A percentile compares a stretch with the other conserved stretches of the same genome.
Evolutionary conservation across 1,140 invertebrate species (phyloP).

Genomic region (Drosophila parvula): DNA sequence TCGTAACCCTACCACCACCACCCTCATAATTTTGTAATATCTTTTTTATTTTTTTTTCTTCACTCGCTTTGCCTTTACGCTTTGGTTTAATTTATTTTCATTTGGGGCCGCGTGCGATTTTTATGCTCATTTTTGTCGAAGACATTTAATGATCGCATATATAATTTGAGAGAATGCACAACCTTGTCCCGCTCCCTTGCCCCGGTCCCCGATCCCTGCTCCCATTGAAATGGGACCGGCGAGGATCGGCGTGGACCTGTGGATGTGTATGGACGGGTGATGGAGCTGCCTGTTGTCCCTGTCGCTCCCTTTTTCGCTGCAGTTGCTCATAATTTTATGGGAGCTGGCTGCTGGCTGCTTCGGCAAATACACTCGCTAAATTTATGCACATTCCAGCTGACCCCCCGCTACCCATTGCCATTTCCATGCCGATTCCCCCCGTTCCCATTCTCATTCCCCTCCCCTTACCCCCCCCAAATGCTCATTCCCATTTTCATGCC

Average conservation of each 20-base stretch:
- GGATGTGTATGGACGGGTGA: slow-evolving; percentile 21
- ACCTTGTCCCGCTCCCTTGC: slow-evolving; percentile 17
- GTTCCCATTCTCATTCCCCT: background rate
- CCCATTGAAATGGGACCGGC: slow-evolving; percentile 20
- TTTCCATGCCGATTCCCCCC: background rate
- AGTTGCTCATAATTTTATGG: slow-evolving; percentile 80
- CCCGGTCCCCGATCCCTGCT: background rate
- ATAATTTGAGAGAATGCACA: slow-evolving; percentile 81
- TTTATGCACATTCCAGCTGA: slow-evolving; percentile 80
- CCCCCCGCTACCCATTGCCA: slow-evolving; percentile 11
- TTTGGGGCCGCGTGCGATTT: slow-evolving; percentile 75
- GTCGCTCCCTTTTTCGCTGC: slow-evolving; percentile 29
- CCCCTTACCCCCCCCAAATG: too few species aligned
- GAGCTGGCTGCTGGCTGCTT: slow-evolving; percentile 43
- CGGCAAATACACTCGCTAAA: slow-evolving; percentile 71
- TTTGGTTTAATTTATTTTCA: slow-evolving; percentile 81
- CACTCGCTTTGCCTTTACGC: slow-evolving; percentile 45
- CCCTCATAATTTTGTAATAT: slow-evolving; percentile 15
- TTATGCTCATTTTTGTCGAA: slow-evolving; percentile 82
- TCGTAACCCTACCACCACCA: background rate
- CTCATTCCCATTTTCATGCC: slow-evolving; percentile 22
- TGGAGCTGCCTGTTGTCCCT: slow-evolving; percentile 21
- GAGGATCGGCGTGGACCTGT: slow-evolving; percentile 17
- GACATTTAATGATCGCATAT: slow-evolving; percentile 83
- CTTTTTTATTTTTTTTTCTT: slow-evolving; percentile 36